These are phyloP conservation scores for Periparus ater DNA, from an alignment of 2,797 vertebrate genomes.

Conservation along the genomic window DNA sequence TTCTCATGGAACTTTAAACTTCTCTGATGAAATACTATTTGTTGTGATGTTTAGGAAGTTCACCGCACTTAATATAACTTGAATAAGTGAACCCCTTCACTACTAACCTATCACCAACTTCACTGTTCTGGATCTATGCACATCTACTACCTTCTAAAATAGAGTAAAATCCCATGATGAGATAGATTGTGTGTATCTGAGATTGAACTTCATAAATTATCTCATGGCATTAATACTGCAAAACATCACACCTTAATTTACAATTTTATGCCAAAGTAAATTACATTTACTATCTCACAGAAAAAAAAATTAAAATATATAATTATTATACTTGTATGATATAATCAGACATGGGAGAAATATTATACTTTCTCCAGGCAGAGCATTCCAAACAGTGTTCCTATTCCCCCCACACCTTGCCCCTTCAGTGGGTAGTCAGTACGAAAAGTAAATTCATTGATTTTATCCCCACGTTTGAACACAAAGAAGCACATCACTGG, in stretches of 20 bases:
- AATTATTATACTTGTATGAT: neutral
- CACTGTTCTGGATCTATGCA: neutral
- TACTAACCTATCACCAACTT: neutral
- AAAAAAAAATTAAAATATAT: neutral
- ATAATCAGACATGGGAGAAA: neutral
- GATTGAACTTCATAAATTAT: neutral
- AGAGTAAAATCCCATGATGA: neutral
- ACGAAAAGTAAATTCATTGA: neutral
- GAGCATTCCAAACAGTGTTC: neutral
- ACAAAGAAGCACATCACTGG: neutral
- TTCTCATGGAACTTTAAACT: neutral
- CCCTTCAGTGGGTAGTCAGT: neutral
- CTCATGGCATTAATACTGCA: neutral
- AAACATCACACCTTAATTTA: neutral
- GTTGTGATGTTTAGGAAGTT: neutral
- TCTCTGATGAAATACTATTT: neutral
- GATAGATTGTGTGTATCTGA: neutral
- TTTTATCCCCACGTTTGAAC: neutral
- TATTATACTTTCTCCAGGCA: neutral
- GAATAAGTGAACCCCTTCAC: neutral
- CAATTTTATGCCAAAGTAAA: neutral
- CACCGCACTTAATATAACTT: neutral
- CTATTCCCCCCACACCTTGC: neutral
- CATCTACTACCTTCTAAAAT: neutral
- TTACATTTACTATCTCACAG: neutral